These are phyloP conservation scores for Apantesis nais DNA, from an alignment of 2,888 invertebrate species.

Conservation along the genomic window DNA sequence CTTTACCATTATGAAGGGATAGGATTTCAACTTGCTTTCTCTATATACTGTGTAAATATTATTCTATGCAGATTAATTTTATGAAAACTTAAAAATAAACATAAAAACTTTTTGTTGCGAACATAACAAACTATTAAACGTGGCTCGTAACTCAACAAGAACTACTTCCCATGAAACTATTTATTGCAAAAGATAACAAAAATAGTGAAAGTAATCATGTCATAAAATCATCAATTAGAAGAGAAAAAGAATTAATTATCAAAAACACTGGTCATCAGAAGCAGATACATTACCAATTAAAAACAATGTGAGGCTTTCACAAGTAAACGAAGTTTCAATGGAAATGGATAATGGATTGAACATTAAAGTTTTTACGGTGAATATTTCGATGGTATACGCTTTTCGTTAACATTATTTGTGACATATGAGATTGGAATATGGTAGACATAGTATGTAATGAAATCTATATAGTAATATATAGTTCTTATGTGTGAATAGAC, in stretches of 20 bases:
- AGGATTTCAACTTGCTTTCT: too few species aligned
- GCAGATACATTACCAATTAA: constrained; percentile 36
- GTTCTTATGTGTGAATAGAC: too few species aligned
- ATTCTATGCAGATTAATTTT: background rate
- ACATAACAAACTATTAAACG: background rate
- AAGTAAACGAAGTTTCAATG: constrained; percentile 36
- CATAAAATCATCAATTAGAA: constrained; percentile 26
- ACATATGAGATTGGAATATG: background rate
- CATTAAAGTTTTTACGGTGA: constrained; percentile 16
- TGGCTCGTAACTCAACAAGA: background rate
- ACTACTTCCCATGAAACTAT: background rate
- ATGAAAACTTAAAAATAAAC: background rate
- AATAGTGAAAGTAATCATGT: too few species aligned
- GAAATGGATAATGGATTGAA: constrained; percentile 38
- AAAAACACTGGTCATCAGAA: constrained; percentile 29
- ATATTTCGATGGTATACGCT: constrained; percentile 13
- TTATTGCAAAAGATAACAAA: too few species aligned
- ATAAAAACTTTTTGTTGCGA: background rate
- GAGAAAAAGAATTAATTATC: constrained; percentile 28
- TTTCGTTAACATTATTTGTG: background rate
- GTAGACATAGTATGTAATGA: background rate
- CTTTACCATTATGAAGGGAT: too few species aligned
- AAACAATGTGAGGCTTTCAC: constrained; percentile 38
- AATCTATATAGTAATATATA: background rate
- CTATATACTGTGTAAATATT: too few species aligned